A percentile compares a stretch with the other conserved stretches of the same genome.
These are phyloP conservation scores for Amphiprion clarkii DNA, from an alignment of 2,797 vertebrate species.

Conservation along the genomic window DNA sequence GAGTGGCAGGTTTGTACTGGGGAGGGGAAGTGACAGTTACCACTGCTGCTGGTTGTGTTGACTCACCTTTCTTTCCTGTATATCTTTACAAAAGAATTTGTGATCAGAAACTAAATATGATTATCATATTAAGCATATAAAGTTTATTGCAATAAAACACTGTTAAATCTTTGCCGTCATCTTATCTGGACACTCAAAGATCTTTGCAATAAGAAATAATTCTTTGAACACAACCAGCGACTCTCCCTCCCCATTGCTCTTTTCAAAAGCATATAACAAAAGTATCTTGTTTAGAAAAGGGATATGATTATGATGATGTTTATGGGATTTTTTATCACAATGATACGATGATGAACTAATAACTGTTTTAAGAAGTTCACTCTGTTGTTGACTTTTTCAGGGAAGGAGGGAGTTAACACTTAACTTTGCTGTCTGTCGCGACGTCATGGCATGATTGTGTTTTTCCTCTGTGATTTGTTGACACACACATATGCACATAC, in stretches of 20 bases:
- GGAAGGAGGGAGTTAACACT: constrained; percentile 74
- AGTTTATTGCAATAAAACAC: constrained; percentile 42
- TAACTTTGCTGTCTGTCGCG: constrained; percentile 77
- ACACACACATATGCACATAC: constrained; percentile 44
- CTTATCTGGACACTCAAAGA: constrained; percentile 16
- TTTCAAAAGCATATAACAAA: constrained; percentile 64
- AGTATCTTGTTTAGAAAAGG: constrained; percentile 71
- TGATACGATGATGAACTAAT: constrained; percentile 63
- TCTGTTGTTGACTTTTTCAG: constrained; percentile 72
- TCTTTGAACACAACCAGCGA: constrained; percentile 45
- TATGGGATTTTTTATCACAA: constrained; percentile 62
- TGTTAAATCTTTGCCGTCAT: constrained; percentile 2
- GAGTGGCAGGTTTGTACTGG: constrained; percentile 53
- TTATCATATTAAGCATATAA: constrained; percentile 16
- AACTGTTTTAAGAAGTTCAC: constrained; percentile 45
- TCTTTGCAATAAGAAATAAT: constrained; percentile 35
- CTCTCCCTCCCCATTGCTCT: constrained; percentile 49
- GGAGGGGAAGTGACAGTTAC: constrained; percentile 43
- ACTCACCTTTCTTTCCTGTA: constrained; percentile 26
- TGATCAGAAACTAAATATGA: not conserved
- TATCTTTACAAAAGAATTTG: constrained; percentile 15
- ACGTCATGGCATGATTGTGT: constrained; percentile 85
- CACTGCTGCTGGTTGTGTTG: constrained; percentile 52
- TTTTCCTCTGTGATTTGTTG: constrained; percentile 79
- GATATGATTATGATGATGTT: constrained; percentile 70